Evolutionary conservation across 2,888 invertebrate species (phyloP).

Genomic region (Rapana venosa): DNA sequence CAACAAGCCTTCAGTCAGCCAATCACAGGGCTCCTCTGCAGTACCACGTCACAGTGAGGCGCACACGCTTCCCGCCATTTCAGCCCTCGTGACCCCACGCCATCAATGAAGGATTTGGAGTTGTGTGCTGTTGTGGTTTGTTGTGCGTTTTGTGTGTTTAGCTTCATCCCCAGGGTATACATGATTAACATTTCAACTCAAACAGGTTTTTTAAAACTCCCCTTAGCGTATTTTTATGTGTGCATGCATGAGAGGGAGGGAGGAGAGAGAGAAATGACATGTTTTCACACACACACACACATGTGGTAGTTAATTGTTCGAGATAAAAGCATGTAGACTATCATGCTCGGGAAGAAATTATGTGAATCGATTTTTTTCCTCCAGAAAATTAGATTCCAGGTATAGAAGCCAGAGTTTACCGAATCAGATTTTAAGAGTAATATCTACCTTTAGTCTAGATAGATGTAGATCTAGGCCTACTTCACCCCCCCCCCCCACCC

Average conservation of each 20-base stretch:
- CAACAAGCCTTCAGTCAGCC: conserved; percentile 21
- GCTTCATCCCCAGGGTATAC: not conserved
- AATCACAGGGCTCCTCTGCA: not conserved
- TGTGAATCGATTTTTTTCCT: no score
- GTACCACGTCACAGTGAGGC: not conserved
- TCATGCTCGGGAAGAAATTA: no score
- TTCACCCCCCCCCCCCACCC: no score
- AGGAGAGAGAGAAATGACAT: no score
- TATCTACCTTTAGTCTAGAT: no score
- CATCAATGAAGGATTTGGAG: not conserved
- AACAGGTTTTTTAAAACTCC: not conserved
- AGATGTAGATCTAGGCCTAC: no score
- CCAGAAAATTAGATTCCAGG: no score
- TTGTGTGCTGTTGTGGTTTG: not conserved
- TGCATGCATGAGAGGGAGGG: not conserved
- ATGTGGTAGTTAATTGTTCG: no score
- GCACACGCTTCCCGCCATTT: conserved; percentile 25
- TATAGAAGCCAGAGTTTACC: no score
- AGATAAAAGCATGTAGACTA: no score
- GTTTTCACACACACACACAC: no score
- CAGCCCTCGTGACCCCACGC: not conserved
- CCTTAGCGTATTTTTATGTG: not conserved
- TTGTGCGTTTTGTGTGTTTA: not conserved
- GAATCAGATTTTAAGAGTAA: no score
- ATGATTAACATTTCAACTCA: not conserved